Evolutionary conservation across 2,888 invertebrate species (phyloP).

Genomic region (Nymphalis polychloros): DNA sequence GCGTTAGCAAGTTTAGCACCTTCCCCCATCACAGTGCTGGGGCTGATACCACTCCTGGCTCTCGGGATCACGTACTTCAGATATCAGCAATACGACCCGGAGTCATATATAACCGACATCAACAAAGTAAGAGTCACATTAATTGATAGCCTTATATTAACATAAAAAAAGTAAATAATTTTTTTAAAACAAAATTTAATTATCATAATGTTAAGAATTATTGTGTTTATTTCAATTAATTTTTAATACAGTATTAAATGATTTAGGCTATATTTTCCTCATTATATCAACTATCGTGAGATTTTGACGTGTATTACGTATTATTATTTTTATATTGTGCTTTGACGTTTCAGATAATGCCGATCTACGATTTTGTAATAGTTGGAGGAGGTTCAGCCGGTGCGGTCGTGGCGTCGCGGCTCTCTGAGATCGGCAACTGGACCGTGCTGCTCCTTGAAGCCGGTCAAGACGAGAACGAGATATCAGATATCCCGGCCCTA

Average conservation of each 20-base stretch:
- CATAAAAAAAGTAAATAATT: no score
- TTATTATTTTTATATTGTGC: not conserved
- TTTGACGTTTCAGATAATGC: conserved; percentile 82
- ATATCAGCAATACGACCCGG: conserved; percentile 91
- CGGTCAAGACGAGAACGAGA: conserved; percentile 93
- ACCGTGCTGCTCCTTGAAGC: conserved; percentile 92
- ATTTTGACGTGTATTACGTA: no score
- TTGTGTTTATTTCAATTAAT: no score
- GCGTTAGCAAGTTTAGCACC: conserved; percentile 82
- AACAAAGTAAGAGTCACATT: conserved; percentile 82
- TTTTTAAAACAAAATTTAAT: no score
- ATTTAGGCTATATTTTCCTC: no score
- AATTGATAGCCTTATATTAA: not conserved
- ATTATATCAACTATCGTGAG: no score
- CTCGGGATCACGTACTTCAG: conserved; percentile 90
- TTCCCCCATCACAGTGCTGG: conserved; percentile 84
- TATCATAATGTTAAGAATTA: no score
- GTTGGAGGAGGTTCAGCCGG: conserved; percentile 95
- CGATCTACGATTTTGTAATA: conserved; percentile 92
- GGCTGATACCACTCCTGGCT: conserved; percentile 90
- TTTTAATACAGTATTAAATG: no score
- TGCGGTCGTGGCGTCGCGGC: conserved; percentile 91
- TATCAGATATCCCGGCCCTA: conserved; percentile 92
- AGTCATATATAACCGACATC: conserved; percentile 87
- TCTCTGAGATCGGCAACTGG: conserved; percentile 91